These are phyloP conservation scores for Blastobasis adustella DNA, from an alignment of 2,888 invertebrate species.

Conservation along the genomic window DNA sequence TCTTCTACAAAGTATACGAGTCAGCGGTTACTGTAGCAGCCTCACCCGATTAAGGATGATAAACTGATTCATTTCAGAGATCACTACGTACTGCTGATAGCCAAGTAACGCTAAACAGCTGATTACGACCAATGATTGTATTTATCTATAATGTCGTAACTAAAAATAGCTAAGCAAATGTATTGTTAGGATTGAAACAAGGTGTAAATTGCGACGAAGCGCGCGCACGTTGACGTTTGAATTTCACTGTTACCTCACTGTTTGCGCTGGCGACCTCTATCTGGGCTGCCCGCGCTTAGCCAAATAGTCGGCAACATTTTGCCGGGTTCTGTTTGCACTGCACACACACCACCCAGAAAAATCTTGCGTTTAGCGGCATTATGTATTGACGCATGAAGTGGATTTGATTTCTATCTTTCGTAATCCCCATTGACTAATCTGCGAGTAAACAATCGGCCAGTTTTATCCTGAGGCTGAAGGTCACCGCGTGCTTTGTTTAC, in stretches of 20 bases:
- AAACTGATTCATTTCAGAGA: no score
- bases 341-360: slow-evolving; percentile 12
- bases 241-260: slow-evolving; percentile 38
- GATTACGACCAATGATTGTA: no score
- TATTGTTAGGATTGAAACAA: slow-evolving; percentile 7
- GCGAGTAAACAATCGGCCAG: slow-evolving; percentile 6
- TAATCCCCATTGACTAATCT: slow-evolving; percentile 20
- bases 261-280: slow-evolving; percentile 30
- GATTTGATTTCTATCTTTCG: slow-evolving; percentile 9
- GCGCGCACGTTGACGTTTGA: slow-evolving; percentile 11
- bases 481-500: slow-evolving; percentile 21
- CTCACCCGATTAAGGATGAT: no score
- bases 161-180: no score
- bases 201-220: slow-evolving; percentile 33
- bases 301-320: slow-evolving; percentile 22
- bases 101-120: no score
- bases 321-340: slow-evolving; percentile 7
- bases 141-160: no score
- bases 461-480: slow-evolving; percentile 16
- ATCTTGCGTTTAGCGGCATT: slow-evolving; percentile 2
- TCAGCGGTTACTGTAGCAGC: no score
- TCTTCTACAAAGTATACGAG: no score
- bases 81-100: no score
- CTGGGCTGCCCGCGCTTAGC: slow-evolving; percentile 25
- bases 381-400: not conserved